Evolutionary conservation across 1,140 invertebrate genomes (phyloP).

Genomic region (Trichomalopsis sarcophagae): DNA sequence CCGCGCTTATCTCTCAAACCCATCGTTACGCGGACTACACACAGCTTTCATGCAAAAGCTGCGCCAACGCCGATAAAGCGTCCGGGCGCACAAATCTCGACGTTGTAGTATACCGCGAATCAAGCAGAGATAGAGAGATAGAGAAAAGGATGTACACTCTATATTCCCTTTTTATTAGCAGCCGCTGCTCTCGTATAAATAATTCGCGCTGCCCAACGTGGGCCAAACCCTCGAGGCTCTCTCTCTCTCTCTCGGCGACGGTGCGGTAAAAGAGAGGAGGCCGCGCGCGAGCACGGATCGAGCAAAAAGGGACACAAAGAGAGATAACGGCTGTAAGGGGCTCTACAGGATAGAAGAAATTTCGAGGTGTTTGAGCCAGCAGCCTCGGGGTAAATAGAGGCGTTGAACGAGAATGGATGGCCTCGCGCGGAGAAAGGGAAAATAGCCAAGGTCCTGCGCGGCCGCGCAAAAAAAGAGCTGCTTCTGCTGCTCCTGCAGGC

Average conservation of each 20-base stretch:
- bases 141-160: too few species aligned
- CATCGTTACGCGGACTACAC: neutral
- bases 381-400: constrained; percentile 67
- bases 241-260: too few species aligned
- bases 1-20: neutral
- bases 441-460: constrained; percentile 48
- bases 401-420: constrained; percentile 73
- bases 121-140: too few species aligned
- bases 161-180: constrained; percentile 16
- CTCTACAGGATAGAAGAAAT: constrained; percentile 45
- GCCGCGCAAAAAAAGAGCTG: neutral
- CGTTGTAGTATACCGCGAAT: constrained; percentile 1
- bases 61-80: constrained; percentile 26
- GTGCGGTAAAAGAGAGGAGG: constrained; percentile 18
- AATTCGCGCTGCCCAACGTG: neutral
- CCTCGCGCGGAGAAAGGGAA: constrained; percentile 50
- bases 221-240: constrained; percentile 29
- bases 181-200: constrained; percentile 2
- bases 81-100: neutral
- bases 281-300: constrained; percentile 16
- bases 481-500: neutral
- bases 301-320: constrained; percentile 44
- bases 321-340: constrained; percentile 31
- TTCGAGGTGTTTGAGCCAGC: neutral
- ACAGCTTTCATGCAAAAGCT: too few species aligned